Evolutionary conservation across 2,888 invertebrate species (phyloP).

Genomic region (Yponomeuta cagnagella): DNA sequence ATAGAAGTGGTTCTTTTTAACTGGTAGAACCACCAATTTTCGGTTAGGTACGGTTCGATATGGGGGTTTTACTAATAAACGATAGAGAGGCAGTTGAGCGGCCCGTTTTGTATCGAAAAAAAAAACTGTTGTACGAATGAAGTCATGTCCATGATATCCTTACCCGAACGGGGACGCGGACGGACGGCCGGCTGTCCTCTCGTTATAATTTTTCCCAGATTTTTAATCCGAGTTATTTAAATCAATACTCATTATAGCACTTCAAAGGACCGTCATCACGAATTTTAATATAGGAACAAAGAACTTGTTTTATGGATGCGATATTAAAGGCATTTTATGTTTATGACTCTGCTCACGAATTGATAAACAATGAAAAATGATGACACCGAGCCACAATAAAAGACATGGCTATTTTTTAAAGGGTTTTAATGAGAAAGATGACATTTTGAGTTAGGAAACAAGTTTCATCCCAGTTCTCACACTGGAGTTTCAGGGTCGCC

Average conservation of each 20-base stretch:
- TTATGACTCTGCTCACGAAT: constrained; percentile 47
- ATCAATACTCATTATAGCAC: constrained; percentile 74
- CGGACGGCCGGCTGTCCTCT: constrained; percentile 47
- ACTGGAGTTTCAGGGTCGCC: background rate
- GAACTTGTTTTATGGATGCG: constrained; percentile 68
- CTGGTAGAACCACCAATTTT: too few relatives aligned
- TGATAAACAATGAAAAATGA: constrained; percentile 61
- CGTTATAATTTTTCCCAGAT: constrained; percentile 73
- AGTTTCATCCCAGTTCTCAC: background rate
- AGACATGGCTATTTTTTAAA: constrained; percentile 11
- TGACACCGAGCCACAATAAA: constrained; percentile 41
- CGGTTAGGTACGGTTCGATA: too few relatives aligned
- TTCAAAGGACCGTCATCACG: constrained; percentile 69
- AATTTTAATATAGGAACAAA: constrained; percentile 63
- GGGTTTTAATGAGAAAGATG: constrained; percentile 13
- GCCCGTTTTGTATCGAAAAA: too few relatives aligned
- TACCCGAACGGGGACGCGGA: constrained; percentile 26
- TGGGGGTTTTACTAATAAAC: too few relatives aligned
- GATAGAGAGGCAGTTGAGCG: too few relatives aligned
- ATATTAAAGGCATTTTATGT: constrained; percentile 68
- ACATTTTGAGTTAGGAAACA: background rate
- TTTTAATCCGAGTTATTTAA: constrained; percentile 71
- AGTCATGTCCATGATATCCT: constrained; percentile 39
- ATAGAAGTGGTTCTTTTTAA: background rate
- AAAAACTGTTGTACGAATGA: background rate